A percentile compares a stretch with the other conserved stretches of the same genome.
phyloP scores from a whole-genome alignment of 2,113 vertebrate species.

The Galemys pyrenaicus region DNA sequence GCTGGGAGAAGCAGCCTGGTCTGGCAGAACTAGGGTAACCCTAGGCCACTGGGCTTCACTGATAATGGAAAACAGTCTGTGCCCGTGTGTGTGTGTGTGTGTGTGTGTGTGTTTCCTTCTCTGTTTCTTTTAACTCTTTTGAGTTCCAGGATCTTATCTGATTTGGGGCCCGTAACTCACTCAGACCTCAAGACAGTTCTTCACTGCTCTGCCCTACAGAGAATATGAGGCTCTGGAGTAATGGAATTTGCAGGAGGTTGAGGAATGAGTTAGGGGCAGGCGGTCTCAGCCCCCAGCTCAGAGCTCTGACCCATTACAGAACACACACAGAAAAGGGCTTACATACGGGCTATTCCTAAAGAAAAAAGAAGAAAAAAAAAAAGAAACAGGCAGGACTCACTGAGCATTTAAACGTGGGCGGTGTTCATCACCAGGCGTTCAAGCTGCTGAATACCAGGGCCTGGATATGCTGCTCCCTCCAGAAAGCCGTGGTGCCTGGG shows the following conservation, averaged over 20 bases:
- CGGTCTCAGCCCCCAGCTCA: neutral
- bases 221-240: neutral
- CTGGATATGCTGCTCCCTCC: neutral
- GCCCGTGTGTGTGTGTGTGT: neutral
- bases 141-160: conserved; percentile 24
- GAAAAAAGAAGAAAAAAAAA: neutral
- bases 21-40: neutral
- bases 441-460: neutral
- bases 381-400: no score
- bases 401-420: neutral
- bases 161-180: neutral
- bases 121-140: neutral
- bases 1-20: neutral
- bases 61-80: neutral
- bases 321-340: neutral
- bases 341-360: neutral
- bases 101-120: neutral
- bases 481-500: neutral
- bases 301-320: neutral
- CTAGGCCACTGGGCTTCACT: neutral
- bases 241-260: neutral
- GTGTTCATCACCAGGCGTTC: neutral
- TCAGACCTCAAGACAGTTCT: neutral
- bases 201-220: neutral
- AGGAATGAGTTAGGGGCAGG: neutral